Evolutionary conservation across 2,797 vertebrate genomes (phyloP).

Genomic region (Apogon hyalosoma): DNA sequence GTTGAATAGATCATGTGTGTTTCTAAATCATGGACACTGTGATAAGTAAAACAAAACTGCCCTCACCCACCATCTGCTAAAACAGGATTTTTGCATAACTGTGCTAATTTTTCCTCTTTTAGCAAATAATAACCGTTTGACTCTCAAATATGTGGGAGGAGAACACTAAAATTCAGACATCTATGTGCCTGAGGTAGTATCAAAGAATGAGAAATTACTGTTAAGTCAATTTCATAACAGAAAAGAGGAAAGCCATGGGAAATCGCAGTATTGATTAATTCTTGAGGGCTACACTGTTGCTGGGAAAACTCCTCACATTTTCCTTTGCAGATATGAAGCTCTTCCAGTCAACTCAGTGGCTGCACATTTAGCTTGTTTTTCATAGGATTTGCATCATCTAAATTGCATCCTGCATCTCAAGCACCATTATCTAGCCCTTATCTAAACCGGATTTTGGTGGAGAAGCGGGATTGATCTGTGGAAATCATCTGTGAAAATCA

Average conservation of each 20-base stretch:
- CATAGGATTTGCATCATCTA: background rate
- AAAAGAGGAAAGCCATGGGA: background rate
- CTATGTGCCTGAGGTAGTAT: background rate
- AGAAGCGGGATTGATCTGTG: too few relatives aligned
- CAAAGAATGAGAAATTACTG: background rate
- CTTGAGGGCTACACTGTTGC: background rate
- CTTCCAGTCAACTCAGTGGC: background rate
- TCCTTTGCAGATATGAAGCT: conserved; percentile 14
- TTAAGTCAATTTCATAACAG: background rate
- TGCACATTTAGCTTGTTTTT: background rate
- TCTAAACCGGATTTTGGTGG: background rate
- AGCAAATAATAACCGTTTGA: background rate
- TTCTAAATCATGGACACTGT: background rate
- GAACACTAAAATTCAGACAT: background rate
- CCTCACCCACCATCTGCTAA: background rate
- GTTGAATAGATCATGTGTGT: background rate
- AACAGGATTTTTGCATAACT: background rate
- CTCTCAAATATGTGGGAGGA: conserved; percentile 2
- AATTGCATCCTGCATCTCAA: background rate
- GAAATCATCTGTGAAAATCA: too few relatives aligned
- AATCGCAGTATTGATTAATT: conserved; percentile 2
- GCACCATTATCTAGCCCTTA: background rate
- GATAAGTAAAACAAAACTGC: background rate
- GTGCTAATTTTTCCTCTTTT: conserved; percentile 1
- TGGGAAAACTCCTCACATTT: background rate